Evolutionary conservation across 2,888 invertebrate species (phyloP), one percentile per base, ranked within the genome.

Genomic region (Meteorus cinctellus): DNA sequence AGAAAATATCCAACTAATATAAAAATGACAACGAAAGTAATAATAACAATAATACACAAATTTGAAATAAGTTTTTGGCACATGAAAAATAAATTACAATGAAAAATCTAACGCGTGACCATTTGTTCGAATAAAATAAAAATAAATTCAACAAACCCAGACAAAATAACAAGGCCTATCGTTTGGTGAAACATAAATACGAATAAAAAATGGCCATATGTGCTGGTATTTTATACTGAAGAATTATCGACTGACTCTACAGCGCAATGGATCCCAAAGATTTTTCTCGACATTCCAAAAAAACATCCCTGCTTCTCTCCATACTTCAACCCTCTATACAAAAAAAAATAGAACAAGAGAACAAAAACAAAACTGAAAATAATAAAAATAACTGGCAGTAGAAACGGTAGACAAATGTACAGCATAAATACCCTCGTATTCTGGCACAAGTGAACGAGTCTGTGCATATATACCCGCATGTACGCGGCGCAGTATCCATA

Each of bases 401-500:
- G 55, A 60, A 65, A 65, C 41, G 36, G 71, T 55, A 75, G 71
- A 75, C 66, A 76, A 76, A 76, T 76, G 62, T 72, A 68, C 24
- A 62, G 76, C 70, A 75, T 71, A 75, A 75, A 75, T 75, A 71
- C 55, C 62, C 65, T n/a, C 34, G 68, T 68, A 45, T 55, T 60
- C 34, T 55, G 65, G 51, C 2, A 19, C n/a, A 14, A 16, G 19
- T 1, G 69, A 51, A 12, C 16, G 19, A n/a, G 65, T n/a, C 4
- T 48, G 27, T 51, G 67, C 16, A 8, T 48, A 16, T 67, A 51
- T 27, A 59, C 29, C 41, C 60, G 41, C 36, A 65, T 65, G 19
- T 34, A 34, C 24, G 24, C 8, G 16, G 71, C 45, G 29, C 51
- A 72, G 51, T 45, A 65, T 65, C 31, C 55, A 51, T 65, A 63